These are phyloP conservation scores for Dromas ardeola DNA, from an alignment of 2,113 vertebrate species.

Conservation along the genomic window DNA sequence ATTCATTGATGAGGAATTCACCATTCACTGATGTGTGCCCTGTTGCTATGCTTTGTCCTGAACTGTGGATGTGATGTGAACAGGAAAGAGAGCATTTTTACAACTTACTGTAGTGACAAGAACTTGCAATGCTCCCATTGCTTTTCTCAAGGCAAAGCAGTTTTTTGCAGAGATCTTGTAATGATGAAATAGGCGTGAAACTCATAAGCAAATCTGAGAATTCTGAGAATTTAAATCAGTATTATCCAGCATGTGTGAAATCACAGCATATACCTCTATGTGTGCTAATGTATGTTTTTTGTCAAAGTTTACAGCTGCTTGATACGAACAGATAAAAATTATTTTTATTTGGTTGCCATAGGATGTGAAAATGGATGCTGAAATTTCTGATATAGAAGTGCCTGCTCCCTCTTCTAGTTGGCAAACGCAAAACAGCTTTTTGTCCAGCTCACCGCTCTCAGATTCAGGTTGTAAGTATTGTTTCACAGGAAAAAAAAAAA, in stretches of 20 bases:
- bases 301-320: not conserved
- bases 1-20: not conserved
- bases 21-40: not conserved
- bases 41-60: not conserved
- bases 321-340: not conserved
- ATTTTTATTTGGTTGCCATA: constrained; percentile 52
- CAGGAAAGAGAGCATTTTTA: not conserved
- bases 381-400: constrained; percentile 67
- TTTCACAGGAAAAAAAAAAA: not conserved
- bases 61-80: not conserved
- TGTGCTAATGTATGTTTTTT: not conserved
- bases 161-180: not conserved
- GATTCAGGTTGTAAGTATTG: constrained; percentile 82
- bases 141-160: not conserved
- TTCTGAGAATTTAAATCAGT: not conserved
- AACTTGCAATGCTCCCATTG: not conserved
- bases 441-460: constrained; percentile 75
- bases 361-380: constrained; percentile 79
- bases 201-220: not conserved
- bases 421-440: constrained; percentile 62
- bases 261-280: not conserved
- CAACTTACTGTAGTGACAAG: not conserved
- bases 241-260: not conserved
- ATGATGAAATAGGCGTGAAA: not conserved
- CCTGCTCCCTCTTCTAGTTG: constrained; percentile 77